Conservation (phyloP, 2,888 invertebrate genomes). For the Drosophila demipolita region DNA sequence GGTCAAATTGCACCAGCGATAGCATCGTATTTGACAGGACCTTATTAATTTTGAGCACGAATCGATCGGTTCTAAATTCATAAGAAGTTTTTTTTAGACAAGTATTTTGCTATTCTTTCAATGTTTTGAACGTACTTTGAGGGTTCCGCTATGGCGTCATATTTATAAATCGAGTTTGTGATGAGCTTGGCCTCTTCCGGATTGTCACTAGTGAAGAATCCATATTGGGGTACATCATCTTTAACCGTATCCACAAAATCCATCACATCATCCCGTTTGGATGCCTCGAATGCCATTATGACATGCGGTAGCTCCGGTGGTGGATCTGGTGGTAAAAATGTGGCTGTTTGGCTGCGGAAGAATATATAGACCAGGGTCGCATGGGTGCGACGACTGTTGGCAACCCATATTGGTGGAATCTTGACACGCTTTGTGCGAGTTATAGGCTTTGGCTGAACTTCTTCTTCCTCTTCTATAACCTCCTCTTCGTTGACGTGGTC, state of each 20-base stretch:
- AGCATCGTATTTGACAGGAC: conserved; percentile 88
- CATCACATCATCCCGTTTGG: conserved; percentile 88
- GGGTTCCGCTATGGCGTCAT: conserved; percentile 80
- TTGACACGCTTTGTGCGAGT: conserved; percentile 72
- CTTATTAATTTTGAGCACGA: conserved; percentile 89
- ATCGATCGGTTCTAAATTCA: conserved; percentile 87
- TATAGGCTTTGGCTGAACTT: conserved; percentile 50
- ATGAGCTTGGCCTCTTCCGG: conserved; percentile 87
- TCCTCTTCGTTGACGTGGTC: conserved; percentile 39
- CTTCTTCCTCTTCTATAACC: conserved; percentile 55
- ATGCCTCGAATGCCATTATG: conserved; percentile 89
- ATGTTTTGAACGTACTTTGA: conserved; percentile 29
- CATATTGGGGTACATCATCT: conserved; percentile 88
- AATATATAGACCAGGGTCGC: conserved; percentile 87
- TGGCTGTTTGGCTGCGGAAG: conserved; percentile 84
- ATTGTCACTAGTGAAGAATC: conserved; percentile 89
- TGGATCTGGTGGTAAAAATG: conserved; percentile 87
- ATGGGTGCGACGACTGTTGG: conserved; percentile 86
- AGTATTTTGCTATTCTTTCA: background rate
- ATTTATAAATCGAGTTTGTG: conserved; percentile 88
- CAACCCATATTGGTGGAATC: conserved; percentile 87
- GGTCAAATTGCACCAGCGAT: conserved; percentile 88
- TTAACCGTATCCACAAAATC: conserved; percentile 85
- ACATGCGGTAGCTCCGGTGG: conserved; percentile 88
- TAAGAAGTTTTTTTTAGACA: background rate